These are phyloP conservation scores for Kobus ellipsiprymnus DNA, from an alignment of 2,113 vertebrate genomes.

Conservation along the genomic window DNA sequence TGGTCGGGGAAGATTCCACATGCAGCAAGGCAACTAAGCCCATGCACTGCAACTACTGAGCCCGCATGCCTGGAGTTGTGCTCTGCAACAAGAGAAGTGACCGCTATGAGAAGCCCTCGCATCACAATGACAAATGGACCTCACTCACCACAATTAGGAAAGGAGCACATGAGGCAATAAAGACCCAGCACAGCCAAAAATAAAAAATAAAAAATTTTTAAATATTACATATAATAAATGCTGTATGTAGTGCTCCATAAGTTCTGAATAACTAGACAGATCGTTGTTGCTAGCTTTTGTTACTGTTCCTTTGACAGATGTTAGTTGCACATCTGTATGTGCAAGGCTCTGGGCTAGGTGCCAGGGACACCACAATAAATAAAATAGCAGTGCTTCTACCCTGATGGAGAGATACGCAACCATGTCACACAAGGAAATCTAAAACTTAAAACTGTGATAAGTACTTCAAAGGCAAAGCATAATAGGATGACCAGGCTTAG, in stretches of 20 bases:
- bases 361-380: background rate
- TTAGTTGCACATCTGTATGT: background rate
- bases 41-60: background rate
- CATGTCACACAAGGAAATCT: background rate
- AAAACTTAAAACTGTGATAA: background rate
- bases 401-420: background rate
- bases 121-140: background rate
- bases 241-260: background rate
- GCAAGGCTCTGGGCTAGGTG: background rate
- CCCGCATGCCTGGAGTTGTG: background rate
- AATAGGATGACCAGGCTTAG: background rate
- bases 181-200: background rate
- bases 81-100: background rate
- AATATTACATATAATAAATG: background rate
- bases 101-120: fast-evolving
- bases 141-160: background rate
- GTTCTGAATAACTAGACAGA: background rate
- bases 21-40: background rate
- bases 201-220: background rate
- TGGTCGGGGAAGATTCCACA: background rate
- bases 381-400: background rate
- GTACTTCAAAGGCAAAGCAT: conserved; percentile 8
- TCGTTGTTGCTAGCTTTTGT: background rate
- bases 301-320: background rate
- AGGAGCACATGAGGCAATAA: background rate